These are phyloP conservation scores for Baronia brevicornis DNA, from an alignment of 2,888 invertebrate genomes.

Conservation along the genomic window DNA sequence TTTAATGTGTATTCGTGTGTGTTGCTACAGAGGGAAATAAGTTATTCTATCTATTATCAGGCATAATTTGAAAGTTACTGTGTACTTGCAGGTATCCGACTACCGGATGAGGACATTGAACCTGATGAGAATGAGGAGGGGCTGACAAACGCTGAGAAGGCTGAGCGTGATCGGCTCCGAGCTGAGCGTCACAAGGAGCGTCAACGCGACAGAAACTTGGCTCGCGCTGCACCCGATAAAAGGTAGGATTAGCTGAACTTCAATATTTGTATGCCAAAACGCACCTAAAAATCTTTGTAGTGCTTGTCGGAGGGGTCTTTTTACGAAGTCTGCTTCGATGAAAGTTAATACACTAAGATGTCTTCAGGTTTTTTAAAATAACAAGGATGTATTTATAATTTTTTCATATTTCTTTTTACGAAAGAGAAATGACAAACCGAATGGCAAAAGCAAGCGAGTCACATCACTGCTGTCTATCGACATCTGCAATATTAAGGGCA, in stretches of 20 bases:
- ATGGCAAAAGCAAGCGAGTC: too few species aligned
- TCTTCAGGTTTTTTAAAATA: too few species aligned
- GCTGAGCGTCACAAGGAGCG: slow-evolving; percentile 92
- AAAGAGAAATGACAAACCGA: too few species aligned
- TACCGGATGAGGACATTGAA: slow-evolving; percentile 52
- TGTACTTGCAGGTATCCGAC: slow-evolving; percentile 43
- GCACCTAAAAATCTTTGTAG: neutral
- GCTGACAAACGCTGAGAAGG: slow-evolving; percentile 70
- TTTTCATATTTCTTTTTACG: too few species aligned
- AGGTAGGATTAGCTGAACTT: too few species aligned
- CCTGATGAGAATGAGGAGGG: slow-evolving; percentile 40
- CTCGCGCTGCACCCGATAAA: slow-evolving; percentile 96
- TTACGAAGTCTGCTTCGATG: neutral
- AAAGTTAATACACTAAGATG: too few species aligned
- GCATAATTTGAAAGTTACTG: too few species aligned
- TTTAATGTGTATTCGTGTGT: too few species aligned
- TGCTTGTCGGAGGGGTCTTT: neutral
- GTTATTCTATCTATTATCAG: too few species aligned
- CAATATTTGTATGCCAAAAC: neutral
- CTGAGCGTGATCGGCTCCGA: slow-evolving; percentile 90
- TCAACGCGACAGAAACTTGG: slow-evolving; percentile 93
- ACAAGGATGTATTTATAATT: neutral
- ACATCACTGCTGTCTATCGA: too few species aligned
- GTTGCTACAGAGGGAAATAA: too few species aligned
- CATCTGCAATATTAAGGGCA: too few species aligned